Evolutionary conservation across 2,888 invertebrate species (phyloP).

Genomic region (Strigamia maritima): DNA sequence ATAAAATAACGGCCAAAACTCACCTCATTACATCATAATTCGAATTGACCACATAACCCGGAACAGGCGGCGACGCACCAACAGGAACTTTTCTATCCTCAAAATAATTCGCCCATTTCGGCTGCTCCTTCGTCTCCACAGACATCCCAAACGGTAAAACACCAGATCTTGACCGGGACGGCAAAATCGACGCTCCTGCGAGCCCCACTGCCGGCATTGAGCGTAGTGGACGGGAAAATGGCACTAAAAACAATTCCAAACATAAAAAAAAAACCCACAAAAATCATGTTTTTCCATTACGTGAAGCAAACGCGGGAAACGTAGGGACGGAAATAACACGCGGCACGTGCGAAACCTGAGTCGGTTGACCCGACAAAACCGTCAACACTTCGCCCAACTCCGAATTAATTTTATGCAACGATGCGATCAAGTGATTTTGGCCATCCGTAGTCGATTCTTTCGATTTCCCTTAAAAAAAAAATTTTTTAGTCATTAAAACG

Average conservation of each 20-base stretch:
- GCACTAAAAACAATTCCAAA: too few relatives aligned
- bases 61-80: background rate
- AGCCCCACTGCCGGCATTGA: background rate
- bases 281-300: too few relatives aligned
- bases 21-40: background rate
- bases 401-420: background rate
- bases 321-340: background rate
- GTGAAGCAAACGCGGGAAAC: background rate
- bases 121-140: background rate
- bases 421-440: background rate
- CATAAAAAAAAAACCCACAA: too few relatives aligned
- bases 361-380: background rate
- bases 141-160: background rate
- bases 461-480: background rate
- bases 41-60: background rate
- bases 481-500: too few relatives aligned
- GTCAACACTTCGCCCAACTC: conserved; percentile 3
- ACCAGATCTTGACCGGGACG: background rate
- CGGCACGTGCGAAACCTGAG: background rate
- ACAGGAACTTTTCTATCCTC: background rate
- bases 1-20: too few relatives aligned
- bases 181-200: background rate
- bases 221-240: background rate
- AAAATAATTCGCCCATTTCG: background rate
- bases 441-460: background rate